These are phyloP conservation scores for Tethea ocularis DNA, from an alignment of 2,888 invertebrate species.

Conservation along the genomic window DNA sequence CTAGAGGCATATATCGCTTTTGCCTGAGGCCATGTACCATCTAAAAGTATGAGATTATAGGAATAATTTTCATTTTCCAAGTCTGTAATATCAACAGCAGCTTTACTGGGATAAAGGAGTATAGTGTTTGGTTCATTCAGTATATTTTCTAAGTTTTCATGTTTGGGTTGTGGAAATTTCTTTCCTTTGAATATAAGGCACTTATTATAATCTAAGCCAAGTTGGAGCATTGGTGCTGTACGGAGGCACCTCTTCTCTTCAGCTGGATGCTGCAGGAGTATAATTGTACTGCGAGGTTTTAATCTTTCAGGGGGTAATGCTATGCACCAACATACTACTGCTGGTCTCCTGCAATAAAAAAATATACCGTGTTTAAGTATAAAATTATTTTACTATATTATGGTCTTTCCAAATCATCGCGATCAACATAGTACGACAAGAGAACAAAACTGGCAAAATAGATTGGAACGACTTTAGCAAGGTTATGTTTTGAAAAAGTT, in stretches of 20 bases:
- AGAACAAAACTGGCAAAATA: too few relatives aligned
- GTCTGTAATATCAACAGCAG: conserved; percentile 87
- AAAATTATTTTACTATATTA: too few relatives aligned
- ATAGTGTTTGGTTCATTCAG: conserved; percentile 87
- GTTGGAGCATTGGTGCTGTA: conserved; percentile 94
- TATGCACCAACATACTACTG: conserved; percentile 95
- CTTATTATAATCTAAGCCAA: conserved; percentile 89
- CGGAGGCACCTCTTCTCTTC: conserved; percentile 95
- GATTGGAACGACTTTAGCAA: too few relatives aligned
- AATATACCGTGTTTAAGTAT: too few relatives aligned
- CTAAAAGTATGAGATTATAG: conserved; percentile 92
- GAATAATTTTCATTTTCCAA: conserved; percentile 70
- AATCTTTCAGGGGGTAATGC: conserved; percentile 89
- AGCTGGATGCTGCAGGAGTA: conserved; percentile 96
- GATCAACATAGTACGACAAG: too few relatives aligned
- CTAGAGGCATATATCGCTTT: conserved; percentile 95
- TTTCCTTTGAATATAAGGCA: conserved; percentile 93
- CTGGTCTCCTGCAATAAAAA: conserved; percentile 87
- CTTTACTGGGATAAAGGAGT: conserved; percentile 91
- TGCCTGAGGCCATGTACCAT: conserved; percentile 98
- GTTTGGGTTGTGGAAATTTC: conserved; percentile 89
- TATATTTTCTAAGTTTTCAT: conserved; percentile 86
- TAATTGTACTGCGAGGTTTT: conserved; percentile 87
- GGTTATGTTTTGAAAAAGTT: too few relatives aligned
- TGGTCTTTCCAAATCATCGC: too few relatives aligned